Percentiles rank a stretch among this genome's conserved stretches.
phyloP scores from a whole-genome alignment of 2,797 vertebrate genomes.

The Oreonectes daqikongensis region DNA sequence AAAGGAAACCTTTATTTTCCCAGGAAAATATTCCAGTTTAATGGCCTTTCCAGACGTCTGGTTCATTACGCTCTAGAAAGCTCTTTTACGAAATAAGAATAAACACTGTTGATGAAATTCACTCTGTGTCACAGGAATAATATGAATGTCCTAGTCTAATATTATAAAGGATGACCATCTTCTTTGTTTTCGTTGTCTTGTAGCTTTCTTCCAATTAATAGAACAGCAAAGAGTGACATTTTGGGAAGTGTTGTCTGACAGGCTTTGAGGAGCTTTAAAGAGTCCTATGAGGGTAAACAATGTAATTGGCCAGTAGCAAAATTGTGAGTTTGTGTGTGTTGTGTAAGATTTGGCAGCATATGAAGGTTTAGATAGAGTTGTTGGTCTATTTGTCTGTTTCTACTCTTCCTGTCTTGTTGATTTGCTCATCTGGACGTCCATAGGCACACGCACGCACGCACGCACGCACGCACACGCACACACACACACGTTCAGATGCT shows the following conservation, averaged over 20 bases:
- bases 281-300: background rate
- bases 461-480: background rate
- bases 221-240: slow-evolving; percentile 9
- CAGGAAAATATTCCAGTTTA: background rate
- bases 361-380: too few species aligned
- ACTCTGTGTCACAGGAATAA: background rate
- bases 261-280: slow-evolving; percentile 10
- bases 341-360: background rate
- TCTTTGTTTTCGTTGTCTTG: background rate
- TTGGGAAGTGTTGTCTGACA: slow-evolving; percentile 22
- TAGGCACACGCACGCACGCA: background rate
- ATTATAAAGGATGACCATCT: background rate
- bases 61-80: background rate
- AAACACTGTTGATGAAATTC: slow-evolving; percentile 5
- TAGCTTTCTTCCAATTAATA: background rate
- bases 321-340: background rate
- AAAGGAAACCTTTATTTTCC: too few species aligned
- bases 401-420: background rate
- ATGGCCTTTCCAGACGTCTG: background rate
- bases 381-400: background rate
- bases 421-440: background rate
- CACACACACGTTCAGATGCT: background rate
- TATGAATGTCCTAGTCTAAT: background rate
- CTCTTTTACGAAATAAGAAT: background rate
- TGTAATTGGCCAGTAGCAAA: slow-evolving; percentile 7